Conservation (phyloP, 2,888 invertebrate species). For the Dusona sp. region DNA sequence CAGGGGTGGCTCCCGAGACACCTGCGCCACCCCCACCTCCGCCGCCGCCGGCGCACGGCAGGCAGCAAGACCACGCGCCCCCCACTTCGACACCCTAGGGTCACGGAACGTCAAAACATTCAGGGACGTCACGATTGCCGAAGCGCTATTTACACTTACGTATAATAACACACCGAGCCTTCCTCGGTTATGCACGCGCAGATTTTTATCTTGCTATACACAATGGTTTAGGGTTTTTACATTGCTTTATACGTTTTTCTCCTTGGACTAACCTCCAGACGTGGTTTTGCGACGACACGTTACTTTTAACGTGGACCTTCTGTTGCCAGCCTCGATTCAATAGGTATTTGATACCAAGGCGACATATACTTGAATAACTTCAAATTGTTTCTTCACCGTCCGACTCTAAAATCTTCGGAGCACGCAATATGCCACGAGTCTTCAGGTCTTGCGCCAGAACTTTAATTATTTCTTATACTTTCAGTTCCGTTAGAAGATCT, state of each 20-base stretch:
- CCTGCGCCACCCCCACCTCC: conserved; percentile 82
- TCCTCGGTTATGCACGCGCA: conserved; percentile 11
- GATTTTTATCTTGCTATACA: conserved; percentile 18
- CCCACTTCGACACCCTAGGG: conserved; percentile 86
- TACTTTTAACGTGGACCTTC: neutral
- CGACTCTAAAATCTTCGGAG: neutral
- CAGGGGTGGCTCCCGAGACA: conserved; percentile 71
- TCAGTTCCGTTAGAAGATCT: neutral
- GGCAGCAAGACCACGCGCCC: conserved; percentile 85
- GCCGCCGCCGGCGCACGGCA: conserved; percentile 86
- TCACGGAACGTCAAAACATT: conserved; percentile 81
- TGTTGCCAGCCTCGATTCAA: conserved; percentile 2
- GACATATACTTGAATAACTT: conserved; percentile 1
- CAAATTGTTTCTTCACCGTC: neutral
- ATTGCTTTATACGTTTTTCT: neutral
- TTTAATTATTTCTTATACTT: conserved; percentile 35
- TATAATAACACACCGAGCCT: conserved; percentile 14
- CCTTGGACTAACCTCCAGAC: neutral
- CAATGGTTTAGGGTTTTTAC: neutral
- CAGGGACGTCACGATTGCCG: conserved; percentile 70
- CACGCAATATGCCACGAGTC: neutral
- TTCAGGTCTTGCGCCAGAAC: neutral
- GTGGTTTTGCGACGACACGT: neutral
- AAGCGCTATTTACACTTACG: conserved; percentile 44
- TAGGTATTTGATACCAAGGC: neutral